A percentile compares a stretch with the other conserved stretches of the same genome.
These are phyloP conservation scores for Rhabdophis nuchalis DNA, from an alignment of 2,797 vertebrate species.

Conservation along the genomic window DNA sequence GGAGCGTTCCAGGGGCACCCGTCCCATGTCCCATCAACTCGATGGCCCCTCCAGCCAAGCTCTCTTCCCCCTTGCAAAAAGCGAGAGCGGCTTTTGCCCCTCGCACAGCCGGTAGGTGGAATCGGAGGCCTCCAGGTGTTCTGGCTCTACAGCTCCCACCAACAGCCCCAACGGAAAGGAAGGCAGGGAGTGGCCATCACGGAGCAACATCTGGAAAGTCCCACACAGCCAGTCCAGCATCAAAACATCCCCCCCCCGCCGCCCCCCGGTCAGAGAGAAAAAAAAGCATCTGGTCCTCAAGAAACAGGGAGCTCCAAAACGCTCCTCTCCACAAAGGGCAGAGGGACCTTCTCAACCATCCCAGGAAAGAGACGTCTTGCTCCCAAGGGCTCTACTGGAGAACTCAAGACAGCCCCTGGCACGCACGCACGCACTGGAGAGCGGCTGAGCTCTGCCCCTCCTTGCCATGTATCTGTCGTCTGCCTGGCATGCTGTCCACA, in stretches of 20 bases:
- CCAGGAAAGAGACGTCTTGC: neutral
- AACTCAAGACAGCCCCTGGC: too few species aligned
- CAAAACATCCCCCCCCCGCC: too few species aligned
- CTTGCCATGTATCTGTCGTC: too few species aligned
- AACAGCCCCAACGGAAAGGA: neutral
- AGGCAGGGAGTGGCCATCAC: neutral
- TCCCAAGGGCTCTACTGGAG: neutral
- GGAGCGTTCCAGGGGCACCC: neutral
- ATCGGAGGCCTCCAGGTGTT: neutral
- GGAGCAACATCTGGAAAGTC: neutral
- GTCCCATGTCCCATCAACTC: neutral
- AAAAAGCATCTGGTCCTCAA: neutral
- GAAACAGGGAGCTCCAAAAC: neutral
- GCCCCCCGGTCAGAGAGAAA: neutral
- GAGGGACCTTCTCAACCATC: neutral
- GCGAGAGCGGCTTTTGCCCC: neutral
- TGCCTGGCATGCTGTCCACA: neutral
- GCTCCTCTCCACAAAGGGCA: neutral
- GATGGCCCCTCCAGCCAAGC: neutral
- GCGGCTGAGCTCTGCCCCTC: too few species aligned
- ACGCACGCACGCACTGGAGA: neutral
- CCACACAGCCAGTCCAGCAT: neutral
- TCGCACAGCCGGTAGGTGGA: too few species aligned
- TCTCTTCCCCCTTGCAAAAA: neutral
- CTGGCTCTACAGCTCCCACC: neutral